A percentile compares a stretch with the other conserved stretches of the same genome.
Conservation (phyloP, 2,888 invertebrate species). For the Eustalomyia histrio region DNA sequence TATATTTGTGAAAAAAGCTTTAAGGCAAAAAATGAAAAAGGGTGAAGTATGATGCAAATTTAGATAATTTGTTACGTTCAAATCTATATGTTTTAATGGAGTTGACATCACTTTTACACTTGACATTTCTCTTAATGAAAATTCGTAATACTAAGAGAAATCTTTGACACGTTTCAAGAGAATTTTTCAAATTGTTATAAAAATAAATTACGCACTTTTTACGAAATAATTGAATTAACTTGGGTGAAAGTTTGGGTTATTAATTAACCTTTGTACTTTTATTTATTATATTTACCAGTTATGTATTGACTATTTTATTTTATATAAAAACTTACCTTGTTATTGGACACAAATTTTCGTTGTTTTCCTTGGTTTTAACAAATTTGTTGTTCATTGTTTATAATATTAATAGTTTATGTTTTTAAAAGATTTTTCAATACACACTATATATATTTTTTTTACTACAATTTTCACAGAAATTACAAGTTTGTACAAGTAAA, state of each 20-base stretch:
- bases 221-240: neutral
- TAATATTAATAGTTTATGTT: conserved; percentile 39
- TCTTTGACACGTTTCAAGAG: conserved; percentile 61
- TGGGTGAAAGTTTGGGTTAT: neutral
- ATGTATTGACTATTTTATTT: neutral
- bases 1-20: too few relatives aligned
- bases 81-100: neutral
- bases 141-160: neutral
- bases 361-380: conserved; percentile 73
- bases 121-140: conserved; percentile 38
- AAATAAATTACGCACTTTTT: neutral
- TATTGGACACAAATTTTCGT: conserved; percentile 77
- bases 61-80: too few relatives aligned
- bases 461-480: conserved; percentile 3
- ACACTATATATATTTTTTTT: conserved; percentile 32
- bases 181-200: neutral
- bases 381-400: conserved; percentile 75
- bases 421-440: conserved; percentile 51
- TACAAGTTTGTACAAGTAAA: conserved; percentile 31
- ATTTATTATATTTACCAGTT: neutral
- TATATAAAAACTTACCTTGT: conserved; percentile 71
- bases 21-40: too few relatives aligned
- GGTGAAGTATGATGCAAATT: too few relatives aligned
- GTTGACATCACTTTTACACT: neutral
- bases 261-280: neutral